phyloP scores from a whole-genome alignment of 2,888 invertebrate genomes.

The Habrosyne pyritoides region DNA sequence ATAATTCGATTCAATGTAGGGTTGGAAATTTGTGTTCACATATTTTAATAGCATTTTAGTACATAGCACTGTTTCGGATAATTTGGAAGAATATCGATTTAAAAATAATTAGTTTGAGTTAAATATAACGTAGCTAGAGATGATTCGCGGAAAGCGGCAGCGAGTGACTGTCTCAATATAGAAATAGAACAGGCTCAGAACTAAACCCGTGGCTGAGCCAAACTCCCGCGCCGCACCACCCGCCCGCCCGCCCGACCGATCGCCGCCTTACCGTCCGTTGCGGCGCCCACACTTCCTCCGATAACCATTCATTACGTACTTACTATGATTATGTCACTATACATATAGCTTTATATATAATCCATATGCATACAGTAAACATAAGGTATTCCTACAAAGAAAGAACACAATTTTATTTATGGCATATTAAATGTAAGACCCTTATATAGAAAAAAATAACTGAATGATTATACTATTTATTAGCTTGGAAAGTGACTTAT shows the following conservation, averaged over 20 bases:
- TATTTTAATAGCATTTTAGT: background rate
- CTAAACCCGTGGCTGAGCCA: conserved; percentile 31
- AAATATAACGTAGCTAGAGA: conserved; percentile 67
- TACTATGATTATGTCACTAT: background rate
- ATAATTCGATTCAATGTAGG: background rate
- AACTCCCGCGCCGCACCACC: conserved; percentile 32
- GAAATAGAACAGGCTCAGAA: conserved; percentile 81
- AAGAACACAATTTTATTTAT: no score
- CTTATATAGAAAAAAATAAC: no score
- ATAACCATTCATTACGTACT: background rate
- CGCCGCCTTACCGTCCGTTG: no score
- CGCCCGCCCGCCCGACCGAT: background rate
- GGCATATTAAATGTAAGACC: no score
- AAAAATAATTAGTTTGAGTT: conserved; percentile 42
- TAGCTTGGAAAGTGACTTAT: no score
- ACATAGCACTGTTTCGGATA: background rate
- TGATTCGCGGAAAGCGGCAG: conserved; percentile 77
- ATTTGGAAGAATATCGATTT: background rate
- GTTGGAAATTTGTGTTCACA: background rate
- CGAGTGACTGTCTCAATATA: conserved; percentile 82
- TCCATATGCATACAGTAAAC: no score
- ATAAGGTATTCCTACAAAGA: no score
- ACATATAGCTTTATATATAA: background rate
- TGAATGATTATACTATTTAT: no score
- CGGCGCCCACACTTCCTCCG: conserved; percentile 39